phyloP scores from a whole-genome alignment of 2,888 invertebrate genomes.

The Anodontia alba region DNA sequence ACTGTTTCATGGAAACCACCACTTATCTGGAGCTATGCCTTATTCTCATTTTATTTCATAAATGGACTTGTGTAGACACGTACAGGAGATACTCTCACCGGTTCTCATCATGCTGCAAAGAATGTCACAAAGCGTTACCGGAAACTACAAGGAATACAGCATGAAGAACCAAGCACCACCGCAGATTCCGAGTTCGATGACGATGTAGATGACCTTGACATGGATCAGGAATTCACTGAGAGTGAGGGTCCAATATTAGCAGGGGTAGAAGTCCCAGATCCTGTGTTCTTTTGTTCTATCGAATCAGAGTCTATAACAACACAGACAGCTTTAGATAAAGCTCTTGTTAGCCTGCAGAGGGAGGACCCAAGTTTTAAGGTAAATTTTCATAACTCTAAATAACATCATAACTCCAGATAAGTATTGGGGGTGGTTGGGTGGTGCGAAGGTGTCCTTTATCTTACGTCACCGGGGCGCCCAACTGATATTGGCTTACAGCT shows the following conservation, averaged over 20 bases:
- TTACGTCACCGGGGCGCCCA: no score
- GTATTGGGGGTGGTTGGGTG: no score
- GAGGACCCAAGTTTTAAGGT: constrained; percentile 91
- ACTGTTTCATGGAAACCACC: no score
- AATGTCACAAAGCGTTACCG: constrained; percentile 39
- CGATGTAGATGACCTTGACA: constrained; percentile 31
- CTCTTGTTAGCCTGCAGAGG: constrained; percentile 91
- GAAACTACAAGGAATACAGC: constrained; percentile 10
- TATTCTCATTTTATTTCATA: no score
- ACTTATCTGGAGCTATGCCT: no score
- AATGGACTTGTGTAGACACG: constrained; percentile 86
- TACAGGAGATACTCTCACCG: constrained; percentile 86
- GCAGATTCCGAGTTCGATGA: background rate
- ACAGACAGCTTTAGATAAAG: constrained; percentile 91
- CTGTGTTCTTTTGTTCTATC: constrained; percentile 98
- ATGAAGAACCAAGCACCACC: background rate
- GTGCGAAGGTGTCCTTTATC: no score
- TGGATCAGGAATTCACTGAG: constrained; percentile 3
- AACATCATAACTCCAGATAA: background rate
- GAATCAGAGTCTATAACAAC: constrained; percentile 94
- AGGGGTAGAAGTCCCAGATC: constrained; percentile 93
- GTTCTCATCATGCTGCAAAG: constrained; percentile 65
- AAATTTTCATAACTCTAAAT: background rate
- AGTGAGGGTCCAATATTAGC: constrained; percentile 1
- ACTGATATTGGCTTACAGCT: no score